Percentiles rank a stretch among this genome's conserved stretches.
Conservation (phyloP, 1,140 invertebrate genomes). For the Eciton burchellii region DNA sequence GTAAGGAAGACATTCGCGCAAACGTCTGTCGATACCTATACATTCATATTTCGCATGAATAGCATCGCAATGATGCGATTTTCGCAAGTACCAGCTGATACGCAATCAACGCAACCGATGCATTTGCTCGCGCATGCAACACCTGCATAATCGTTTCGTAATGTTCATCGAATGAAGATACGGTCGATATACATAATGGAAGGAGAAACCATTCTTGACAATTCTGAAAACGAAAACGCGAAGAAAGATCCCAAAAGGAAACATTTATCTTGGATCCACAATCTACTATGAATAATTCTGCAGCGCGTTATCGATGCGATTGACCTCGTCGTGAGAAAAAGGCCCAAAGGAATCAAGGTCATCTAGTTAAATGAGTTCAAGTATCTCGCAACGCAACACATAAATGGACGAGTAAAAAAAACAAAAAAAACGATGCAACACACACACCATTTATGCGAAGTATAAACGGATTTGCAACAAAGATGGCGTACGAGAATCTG, state of each 20-base stretch:
- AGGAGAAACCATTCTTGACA: not conserved
- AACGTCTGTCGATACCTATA: constrained; percentile 58
- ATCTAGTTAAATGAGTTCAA: not conserved
- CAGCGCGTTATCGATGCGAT: not conserved
- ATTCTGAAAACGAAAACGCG: not conserved
- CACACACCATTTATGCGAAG: constrained; percentile 18
- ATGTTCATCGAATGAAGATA: constrained; percentile 5
- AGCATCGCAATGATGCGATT: constrained; percentile 19
- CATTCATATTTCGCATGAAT: no score
- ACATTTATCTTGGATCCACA: not conserved
- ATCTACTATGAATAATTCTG: not conserved
- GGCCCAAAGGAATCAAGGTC: constrained; percentile 7
- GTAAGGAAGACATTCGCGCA: constrained; percentile 50
- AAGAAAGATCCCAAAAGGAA: not conserved
- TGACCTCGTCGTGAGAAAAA: not conserved
- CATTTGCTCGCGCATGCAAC: constrained; percentile 17
- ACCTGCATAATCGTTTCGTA: constrained; percentile 40
- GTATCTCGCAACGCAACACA: constrained; percentile 14
- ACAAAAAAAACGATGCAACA: not conserved
- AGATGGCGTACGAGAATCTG: constrained; percentile 80
- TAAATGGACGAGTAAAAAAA: not conserved
- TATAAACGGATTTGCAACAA: constrained; percentile 74
- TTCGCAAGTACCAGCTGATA: constrained; percentile 54
- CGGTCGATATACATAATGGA: not conserved
- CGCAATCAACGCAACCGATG: constrained; percentile 34